Evolutionary conservation across 2,888 invertebrate genomes (phyloP), one percentile per base, ranked within the genome.

Genomic region (Machimus atricapillus): DNA sequence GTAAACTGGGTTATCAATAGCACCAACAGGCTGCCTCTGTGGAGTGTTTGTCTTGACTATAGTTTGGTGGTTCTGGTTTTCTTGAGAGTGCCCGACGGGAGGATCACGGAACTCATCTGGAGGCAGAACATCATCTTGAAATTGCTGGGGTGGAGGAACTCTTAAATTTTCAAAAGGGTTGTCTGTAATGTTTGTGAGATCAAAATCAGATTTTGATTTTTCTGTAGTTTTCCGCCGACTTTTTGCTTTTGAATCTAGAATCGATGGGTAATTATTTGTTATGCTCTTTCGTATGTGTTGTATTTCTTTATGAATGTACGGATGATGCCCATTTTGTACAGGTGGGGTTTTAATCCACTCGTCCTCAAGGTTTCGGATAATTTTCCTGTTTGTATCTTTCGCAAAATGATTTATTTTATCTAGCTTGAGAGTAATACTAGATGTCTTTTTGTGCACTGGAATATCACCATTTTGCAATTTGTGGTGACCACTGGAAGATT

Each of bases 71-170:
- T n/a, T 81, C 74, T 78, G 14, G 5, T n/a, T 81, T 78, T 91
- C 90, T 4, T 91, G 90, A 37, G 91, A 43, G 14, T 31, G 31
- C 7, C 89, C 89, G 3, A 91, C 90, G 0, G 93, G 94, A 0
- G 94, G 94, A 90, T 94, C 94, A 2, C 94, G 93, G 90, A 96
- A 96, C 90, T 95, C 94, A 89, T 96, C 96, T 0, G 96, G 96
- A 9, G 96, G 96, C 66, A 96, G 95, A 27, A 96, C 95, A 81
- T 95, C 95, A 92, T 97, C 97, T 91, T 96, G 95, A 90, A 97
- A 97, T 92, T 97, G 96, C 90, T 96, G 96, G 1, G 97, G 97
- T 0, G 97, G 97, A 40, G 96, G 97, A 88, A 96, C 92, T 40
- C 94, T 93, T 0, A 96, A 94, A 90, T 96, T 95, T 89, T 96